phyloP scores from a whole-genome alignment of 2,113 vertebrate genomes.

The Brienomyrus longianalis region DNA sequence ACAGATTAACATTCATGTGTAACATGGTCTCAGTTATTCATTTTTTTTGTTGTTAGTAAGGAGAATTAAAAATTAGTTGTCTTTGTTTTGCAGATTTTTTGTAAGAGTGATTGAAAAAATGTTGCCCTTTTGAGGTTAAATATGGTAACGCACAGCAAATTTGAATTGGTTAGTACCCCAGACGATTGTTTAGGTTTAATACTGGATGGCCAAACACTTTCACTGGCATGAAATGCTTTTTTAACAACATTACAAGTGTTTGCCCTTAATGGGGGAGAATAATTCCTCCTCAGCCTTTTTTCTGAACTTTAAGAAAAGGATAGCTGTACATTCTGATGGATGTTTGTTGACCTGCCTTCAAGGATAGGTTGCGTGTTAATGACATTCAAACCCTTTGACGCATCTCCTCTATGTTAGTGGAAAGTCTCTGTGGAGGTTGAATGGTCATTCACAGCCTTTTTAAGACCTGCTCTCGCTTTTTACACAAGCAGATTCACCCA shows the following conservation, averaged over 20 bases:
- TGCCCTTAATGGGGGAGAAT: not conserved
- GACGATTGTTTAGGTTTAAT: not conserved
- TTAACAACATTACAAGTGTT: not conserved
- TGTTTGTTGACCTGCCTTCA: not conserved
- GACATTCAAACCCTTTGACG: not conserved
- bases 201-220: not conserved
- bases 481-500: conserved; percentile 11
- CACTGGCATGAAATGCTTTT: not conserved
- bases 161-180: not conserved
- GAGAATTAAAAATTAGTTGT: not conserved
- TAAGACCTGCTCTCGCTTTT: conserved; percentile 12
- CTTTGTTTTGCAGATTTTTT: not conserved
- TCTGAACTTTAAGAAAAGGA: not conserved
- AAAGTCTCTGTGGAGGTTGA: conserved; percentile 11
- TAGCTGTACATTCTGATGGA: not conserved
- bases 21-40: not conserved
- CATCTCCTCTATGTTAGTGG: not conserved
- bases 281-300: not conserved
- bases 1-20: not conserved
- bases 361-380: not conserved
- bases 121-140: not conserved
- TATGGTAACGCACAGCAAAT: not conserved
- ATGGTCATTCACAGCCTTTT: conserved; percentile 12
- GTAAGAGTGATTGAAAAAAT: not conserved
- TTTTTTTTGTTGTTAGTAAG: not conserved